A percentile compares a stretch with the other conserved stretches of the same genome.
Conservation (phyloP, 1,140 invertebrate species). For the Cotesia vestalis region DNA sequence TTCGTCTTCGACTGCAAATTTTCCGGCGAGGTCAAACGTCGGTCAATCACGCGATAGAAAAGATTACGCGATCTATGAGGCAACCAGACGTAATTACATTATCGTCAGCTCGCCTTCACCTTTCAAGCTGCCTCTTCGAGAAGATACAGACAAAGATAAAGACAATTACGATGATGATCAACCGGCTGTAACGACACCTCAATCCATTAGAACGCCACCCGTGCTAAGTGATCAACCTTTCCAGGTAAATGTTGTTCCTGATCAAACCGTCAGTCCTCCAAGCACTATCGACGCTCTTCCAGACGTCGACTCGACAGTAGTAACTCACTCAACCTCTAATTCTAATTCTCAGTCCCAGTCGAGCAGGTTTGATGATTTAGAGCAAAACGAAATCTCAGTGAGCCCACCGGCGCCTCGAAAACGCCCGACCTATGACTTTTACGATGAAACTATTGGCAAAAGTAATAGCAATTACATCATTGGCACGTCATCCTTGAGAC, state of each 20-base stretch:
- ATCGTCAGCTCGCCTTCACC: constrained; percentile 35
- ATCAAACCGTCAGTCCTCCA: constrained; percentile 25
- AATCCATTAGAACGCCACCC: not conserved
- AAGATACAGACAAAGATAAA: too few species aligned
- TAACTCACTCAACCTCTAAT: too few species aligned
- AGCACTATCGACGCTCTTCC: not conserved
- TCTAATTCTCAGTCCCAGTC: not conserved
- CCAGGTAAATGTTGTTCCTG: not conserved
- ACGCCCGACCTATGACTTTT: constrained; percentile 3
- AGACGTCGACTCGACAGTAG: not conserved
- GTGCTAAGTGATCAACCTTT: not conserved
- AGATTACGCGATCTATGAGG: constrained; percentile 28
- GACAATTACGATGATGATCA: constrained; percentile 17
- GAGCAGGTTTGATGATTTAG: constrained; percentile 4
- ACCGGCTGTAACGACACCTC: not conserved
- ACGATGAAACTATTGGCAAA: constrained; percentile 22
- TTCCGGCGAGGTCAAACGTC: not conserved
- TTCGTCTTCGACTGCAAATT: not conserved
- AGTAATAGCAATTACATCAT: constrained; percentile 24
- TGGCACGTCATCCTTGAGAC: constrained; percentile 7
- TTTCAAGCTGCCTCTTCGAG: constrained; percentile 31
- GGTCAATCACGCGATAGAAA: constrained; percentile 17
- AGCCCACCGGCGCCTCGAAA: constrained; percentile 14
- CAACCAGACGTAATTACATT: constrained; percentile 31
- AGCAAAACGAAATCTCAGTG: constrained; percentile 27